Base-by-base conservation (phyloP, 2,888 invertebrate genomes). In the Drosophila atripex region DNA sequence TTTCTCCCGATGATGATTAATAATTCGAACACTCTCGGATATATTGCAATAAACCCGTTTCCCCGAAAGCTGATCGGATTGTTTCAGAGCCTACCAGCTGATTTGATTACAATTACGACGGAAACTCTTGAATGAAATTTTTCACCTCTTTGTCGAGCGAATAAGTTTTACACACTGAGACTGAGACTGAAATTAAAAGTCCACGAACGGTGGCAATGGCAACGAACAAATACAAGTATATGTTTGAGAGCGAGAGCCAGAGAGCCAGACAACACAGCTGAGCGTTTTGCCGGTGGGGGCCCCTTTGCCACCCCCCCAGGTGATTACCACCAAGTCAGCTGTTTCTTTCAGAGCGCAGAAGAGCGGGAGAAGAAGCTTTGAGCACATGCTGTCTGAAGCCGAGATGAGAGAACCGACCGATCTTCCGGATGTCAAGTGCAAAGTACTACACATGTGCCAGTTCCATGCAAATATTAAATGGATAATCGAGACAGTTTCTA, bases 1-100 rank as follows among this genome's bases (percentile, higher is more conserved):
- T 38, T 64, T 65, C 65, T 41, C 16, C 65, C 35, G 56, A 14
- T 57, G 75, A 85, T 84, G 78, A 79, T 63, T 84, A 85, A 79
- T 78, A 55, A 75, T 23, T 14, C 11, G 30, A 54, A 55, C 30
- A 58, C 51, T 25, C n/a, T n/a, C 41, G 49, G 49, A 49, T n/a
- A n/a, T 41, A 14, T 52, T 52, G 25, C 41, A 39, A 18, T 38
- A 16, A 73, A 66, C 70, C 32, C 11, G 47, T 64, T 57, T 68
- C 45, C 12, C 3, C n/a, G 7, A 52, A 38, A 38, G 23, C 3
- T 21, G 23, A 21, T 49, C 21, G 21, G 9, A 14, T 38, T 38
- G 4, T 45, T 46, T 0, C 3, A 21, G 28, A 51, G 14, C 9
- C 61, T 32, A 61, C 61, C 63, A 45, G n/a, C 63, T n/a, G 51